Base-by-base conservation (phyloP, 2,797 vertebrate genomes). In the Lophius americanus region DNA sequence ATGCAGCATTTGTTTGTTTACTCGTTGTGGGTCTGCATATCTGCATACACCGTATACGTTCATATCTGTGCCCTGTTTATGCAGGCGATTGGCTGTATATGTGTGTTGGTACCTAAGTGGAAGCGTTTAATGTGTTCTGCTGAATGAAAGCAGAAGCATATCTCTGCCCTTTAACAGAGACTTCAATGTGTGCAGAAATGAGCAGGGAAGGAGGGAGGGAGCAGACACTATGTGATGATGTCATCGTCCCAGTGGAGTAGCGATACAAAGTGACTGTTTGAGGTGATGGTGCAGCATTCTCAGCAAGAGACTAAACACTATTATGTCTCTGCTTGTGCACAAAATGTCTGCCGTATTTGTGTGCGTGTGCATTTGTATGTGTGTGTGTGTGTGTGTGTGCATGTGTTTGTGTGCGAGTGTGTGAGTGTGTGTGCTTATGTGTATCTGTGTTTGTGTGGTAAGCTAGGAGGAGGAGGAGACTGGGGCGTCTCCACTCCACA, bases 81-180 rank as follows among this genome's bases (percentile, higher is more conserved):
- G 64, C 59, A 42, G 37, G 49, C 53, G 55, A 64, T 43, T 57
- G 64, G 37, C 50, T 62, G 51, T 60, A 52, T 61, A 63, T 51
- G 37, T 62, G 33, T 47, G 58, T 65, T 23, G 6, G 54, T 61
- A 74, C 73, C 50, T 68, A 64, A 49, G 63, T 57, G 69, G 60
- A 60, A 67, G 75, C 55, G 42, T 70, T 75, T 64, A 67, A 69
- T 71, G 66, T 68, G 74, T 51, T 68, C 72, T 58, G 57, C 75
- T 79, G 78, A 65, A 74, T 48, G 59, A 59, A 55, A 72, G 0
- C 94, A 93, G 91, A 94, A 96, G 88, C 92, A 96, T 93, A 69
- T 95, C 94, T 0, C 90, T 85, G 78, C 94, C 94, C 73, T 96
- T 96, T 97, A 90, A 13, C 74, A 76, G 79, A 79, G 71, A 83